These are phyloP conservation scores for Lerema accius DNA, from an alignment of 1,140 invertebrate species.

Conservation along the genomic window DNA sequence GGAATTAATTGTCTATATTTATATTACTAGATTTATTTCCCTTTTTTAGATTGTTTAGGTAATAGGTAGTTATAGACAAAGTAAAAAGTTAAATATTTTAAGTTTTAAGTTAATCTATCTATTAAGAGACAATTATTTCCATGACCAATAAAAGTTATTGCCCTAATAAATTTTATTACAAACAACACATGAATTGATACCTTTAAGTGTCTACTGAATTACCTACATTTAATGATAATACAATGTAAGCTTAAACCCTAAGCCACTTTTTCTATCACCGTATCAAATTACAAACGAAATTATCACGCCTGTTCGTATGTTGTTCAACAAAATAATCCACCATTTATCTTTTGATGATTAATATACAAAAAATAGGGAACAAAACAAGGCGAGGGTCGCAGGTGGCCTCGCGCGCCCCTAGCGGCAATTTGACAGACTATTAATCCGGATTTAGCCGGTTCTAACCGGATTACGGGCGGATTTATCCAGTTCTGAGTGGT, in stretches of 20 bases:
- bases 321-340: conserved; percentile 24
- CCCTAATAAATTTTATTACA: too few species aligned
- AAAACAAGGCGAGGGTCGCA: conserved; percentile 43
- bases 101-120: too few species aligned
- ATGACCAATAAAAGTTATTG: too few species aligned
- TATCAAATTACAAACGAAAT: conserved; percentile 16
- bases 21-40: too few species aligned
- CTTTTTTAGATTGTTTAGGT: too few species aligned
- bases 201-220: too few species aligned
- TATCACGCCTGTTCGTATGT: conserved; percentile 14
- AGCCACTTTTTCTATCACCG: not conserved
- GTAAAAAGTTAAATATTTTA: too few species aligned
- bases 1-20: too few species aligned
- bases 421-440: conserved; percentile 78
- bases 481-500: conserved; percentile 60
- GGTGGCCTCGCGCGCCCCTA: conserved; percentile 59
- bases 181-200: too few species aligned
- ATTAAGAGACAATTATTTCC: too few species aligned
- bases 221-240: too few species aligned
- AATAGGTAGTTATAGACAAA: too few species aligned
- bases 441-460: conserved; percentile 75
- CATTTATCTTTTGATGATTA: conserved; percentile 31
- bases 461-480: conserved; percentile 61
- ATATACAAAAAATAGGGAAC: conserved; percentile 37
- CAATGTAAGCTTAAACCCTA: not conserved